Evolutionary conservation across 2,113 vertebrate species (phyloP).

Genomic region (Dermatemys mawii): DNA sequence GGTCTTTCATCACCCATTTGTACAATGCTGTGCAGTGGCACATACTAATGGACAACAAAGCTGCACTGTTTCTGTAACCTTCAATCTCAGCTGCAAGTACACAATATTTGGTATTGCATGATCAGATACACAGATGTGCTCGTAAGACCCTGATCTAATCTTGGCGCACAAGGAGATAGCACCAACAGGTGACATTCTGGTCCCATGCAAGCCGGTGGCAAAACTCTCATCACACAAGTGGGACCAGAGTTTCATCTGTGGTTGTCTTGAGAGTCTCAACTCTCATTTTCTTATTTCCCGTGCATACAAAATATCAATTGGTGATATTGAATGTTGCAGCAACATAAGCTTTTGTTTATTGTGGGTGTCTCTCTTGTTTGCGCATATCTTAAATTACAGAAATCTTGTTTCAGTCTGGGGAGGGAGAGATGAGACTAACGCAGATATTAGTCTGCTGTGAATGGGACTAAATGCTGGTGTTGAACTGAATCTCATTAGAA

Average conservation of each 20-base stretch:
- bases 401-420: neutral
- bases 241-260: accelerated
- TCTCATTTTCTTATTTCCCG: neutral
- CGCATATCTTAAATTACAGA: neutral
- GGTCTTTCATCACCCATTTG: neutral
- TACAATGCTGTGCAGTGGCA: neutral
- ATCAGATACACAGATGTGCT: neutral
- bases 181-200: neutral
- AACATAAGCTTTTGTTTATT: neutral
- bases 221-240: neutral
- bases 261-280: neutral
- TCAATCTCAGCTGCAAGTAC: neutral
- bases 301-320: neutral
- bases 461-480: constrained; percentile 16
- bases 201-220: neutral
- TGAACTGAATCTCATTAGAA: constrained; percentile 32
- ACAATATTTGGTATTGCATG: neutral
- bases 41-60: neutral
- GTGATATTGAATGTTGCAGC: neutral
- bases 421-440: neutral
- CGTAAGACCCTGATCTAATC: neutral
- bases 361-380: neutral
- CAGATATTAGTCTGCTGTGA: neutral
- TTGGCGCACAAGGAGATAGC: neutral
- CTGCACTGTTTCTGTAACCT: neutral